phyloP scores from a whole-genome alignment of 2,797 vertebrate species.

The Enteromius anoplus region DNA sequence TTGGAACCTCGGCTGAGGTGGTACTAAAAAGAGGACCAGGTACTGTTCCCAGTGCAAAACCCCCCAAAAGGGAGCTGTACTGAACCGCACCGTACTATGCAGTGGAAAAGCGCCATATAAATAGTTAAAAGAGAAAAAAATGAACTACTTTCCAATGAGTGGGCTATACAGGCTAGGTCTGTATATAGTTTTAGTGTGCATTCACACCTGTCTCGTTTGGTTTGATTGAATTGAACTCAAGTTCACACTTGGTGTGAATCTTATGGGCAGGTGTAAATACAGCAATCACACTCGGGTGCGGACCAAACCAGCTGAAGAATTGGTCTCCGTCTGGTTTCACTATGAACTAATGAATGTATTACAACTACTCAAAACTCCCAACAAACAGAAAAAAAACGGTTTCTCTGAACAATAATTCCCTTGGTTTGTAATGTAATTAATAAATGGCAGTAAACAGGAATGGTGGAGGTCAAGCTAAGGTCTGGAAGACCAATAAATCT shows the following conservation, averaged over 20 bases:
- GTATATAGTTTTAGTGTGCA: not conserved
- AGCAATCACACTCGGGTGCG: not conserved
- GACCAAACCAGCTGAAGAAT: not conserved
- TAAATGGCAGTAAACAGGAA: not conserved
- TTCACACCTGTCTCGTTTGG: not conserved
- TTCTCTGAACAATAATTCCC: not conserved
- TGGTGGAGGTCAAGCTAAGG: not conserved
- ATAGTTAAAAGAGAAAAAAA: not conserved
- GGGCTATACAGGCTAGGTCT: not conserved
- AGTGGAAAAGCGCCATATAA: not conserved
- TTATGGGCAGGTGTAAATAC: not conserved
- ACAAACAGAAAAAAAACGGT: not conserved
- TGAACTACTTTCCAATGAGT: not conserved
- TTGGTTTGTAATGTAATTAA: not conserved
- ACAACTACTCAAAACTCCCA: slow-evolving; percentile 7
- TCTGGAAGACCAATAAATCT: not conserved
- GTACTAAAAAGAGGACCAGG: no score
- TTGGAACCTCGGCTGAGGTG: no score
- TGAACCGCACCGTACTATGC: no score
- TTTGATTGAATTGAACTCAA: not conserved
- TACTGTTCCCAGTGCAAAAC: no score
- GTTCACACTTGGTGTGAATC: not conserved
- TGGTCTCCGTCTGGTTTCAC: not conserved
- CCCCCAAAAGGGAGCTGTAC: no score
- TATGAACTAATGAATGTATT: not conserved